Conservation (phyloP, 1,140 invertebrate species). For the Atta texana region DNA sequence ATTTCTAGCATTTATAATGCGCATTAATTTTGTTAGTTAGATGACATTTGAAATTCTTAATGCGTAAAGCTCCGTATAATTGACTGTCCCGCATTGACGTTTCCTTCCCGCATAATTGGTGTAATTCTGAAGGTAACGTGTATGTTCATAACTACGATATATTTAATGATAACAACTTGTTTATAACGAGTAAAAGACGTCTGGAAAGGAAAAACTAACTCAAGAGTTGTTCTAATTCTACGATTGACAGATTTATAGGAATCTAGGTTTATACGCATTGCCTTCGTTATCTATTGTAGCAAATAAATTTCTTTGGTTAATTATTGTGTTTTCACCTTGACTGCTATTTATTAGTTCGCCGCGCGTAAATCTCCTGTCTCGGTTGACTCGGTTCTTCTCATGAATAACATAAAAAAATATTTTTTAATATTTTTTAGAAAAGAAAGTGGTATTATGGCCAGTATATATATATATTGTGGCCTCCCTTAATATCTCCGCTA, state of each 20-base stretch:
- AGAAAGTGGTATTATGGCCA: too few relatives aligned
- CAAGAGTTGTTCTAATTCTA: conserved; percentile 23
- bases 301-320: conserved; percentile 46
- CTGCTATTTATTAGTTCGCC: neutral
- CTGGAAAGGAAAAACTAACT: conserved; percentile 3
- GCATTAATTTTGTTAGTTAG: conserved; percentile 7
- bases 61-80: conserved; percentile 17
- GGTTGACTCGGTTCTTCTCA: conserved; percentile 10
- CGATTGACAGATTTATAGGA: conserved; percentile 32
- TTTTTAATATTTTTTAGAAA: neutral
- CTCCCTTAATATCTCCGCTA: too few relatives aligned
- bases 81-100: neutral
- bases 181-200: conserved; percentile 18
- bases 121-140: conserved; percentile 18
- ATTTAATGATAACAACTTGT: conserved; percentile 26
- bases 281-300: conserved; percentile 28
- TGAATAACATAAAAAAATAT: neutral
- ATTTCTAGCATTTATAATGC: conserved; percentile 20
- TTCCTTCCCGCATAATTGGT: neutral
- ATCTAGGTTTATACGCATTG: neutral
- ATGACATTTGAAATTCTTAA: neutral
- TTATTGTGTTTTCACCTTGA: conserved; percentile 35
- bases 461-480: too few relatives aligned
- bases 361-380: conserved; percentile 11
- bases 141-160: neutral